Conservation (phyloP, 2,888 invertebrate genomes). For the Limnephilus lunatus region DNA sequence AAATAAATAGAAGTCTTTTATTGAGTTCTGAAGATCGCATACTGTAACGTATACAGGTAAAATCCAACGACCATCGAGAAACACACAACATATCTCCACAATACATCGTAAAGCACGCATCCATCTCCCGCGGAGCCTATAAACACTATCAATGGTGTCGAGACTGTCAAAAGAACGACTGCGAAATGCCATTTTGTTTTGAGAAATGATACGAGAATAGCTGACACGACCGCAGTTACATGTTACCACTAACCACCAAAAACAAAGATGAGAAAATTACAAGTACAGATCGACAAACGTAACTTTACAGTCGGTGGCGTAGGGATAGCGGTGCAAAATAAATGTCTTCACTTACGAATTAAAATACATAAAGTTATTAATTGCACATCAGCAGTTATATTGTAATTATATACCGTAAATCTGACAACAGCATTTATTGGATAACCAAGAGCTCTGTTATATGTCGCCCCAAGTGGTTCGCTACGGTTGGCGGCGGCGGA, state of each 20-base stretch:
- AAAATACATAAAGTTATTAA: too few relatives aligned
- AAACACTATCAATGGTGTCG: background rate
- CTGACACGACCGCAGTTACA: background rate
- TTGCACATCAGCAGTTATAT: too few relatives aligned
- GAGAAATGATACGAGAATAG: background rate
- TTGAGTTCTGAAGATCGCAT: background rate
- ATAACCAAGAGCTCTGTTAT: too few relatives aligned
- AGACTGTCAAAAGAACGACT: background rate
- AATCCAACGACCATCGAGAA: background rate
- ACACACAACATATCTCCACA: background rate
- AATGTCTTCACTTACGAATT: too few relatives aligned
- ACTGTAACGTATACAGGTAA: background rate
- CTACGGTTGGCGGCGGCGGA: too few relatives aligned
- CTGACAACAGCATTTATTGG: too few relatives aligned
- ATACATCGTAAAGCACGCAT: background rate
- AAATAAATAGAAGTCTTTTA: too few relatives aligned
- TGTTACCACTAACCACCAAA: background rate
- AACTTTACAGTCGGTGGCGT: too few relatives aligned
- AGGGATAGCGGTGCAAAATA: too few relatives aligned
- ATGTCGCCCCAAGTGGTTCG: too few relatives aligned
- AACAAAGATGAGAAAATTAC: background rate
- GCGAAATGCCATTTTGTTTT: background rate
- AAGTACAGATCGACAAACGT: background rate
- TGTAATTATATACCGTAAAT: too few relatives aligned
- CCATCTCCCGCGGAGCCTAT: background rate